phyloP scores from a whole-genome alignment of 2,888 invertebrate species.

The Agriotes lineatus region DNA sequence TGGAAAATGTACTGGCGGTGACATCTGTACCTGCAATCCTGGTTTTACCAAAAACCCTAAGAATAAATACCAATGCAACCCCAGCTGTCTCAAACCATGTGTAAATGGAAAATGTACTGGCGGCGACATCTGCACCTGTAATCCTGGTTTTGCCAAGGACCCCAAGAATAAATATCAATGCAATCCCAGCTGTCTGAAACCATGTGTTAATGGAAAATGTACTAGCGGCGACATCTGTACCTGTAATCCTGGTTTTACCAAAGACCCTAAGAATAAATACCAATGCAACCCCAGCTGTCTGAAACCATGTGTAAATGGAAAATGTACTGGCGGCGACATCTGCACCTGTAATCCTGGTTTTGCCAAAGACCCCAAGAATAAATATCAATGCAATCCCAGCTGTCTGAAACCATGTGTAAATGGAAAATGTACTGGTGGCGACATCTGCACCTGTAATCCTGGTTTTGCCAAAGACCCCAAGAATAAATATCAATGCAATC shows the following conservation, averaged over 20 bases:
- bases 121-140: conserved; percentile 17
- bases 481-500: conserved; percentile 16
- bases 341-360: conserved; percentile 14
- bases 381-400: conserved; percentile 13
- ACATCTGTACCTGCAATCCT: conserved; percentile 47
- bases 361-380: conserved; percentile 5
- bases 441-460: conserved; percentile 8
- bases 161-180: conserved; percentile 47
- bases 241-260: conserved; percentile 8
- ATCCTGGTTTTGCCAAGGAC: conserved; percentile 14
- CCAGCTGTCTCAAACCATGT: conserved; percentile 53
- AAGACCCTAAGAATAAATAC: conserved; percentile 14
- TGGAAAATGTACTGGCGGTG: conserved; percentile 65
- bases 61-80: conserved; percentile 52
- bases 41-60: conserved; percentile 42
- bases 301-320: conserved; percentile 12
- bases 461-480: conserved; percentile 12
- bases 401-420: conserved; percentile 9
- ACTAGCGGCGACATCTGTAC: conserved; percentile 48
- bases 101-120: conserved; percentile 25
- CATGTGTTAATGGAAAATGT: conserved; percentile 51
- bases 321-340: conserved; percentile 2
- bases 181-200: conserved; percentile 46
- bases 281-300: conserved; percentile 11
- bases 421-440: conserved; percentile 9